phyloP scores from a whole-genome alignment of 2,797 vertebrate species.

The Acipenser oxyrinchus region DNA sequence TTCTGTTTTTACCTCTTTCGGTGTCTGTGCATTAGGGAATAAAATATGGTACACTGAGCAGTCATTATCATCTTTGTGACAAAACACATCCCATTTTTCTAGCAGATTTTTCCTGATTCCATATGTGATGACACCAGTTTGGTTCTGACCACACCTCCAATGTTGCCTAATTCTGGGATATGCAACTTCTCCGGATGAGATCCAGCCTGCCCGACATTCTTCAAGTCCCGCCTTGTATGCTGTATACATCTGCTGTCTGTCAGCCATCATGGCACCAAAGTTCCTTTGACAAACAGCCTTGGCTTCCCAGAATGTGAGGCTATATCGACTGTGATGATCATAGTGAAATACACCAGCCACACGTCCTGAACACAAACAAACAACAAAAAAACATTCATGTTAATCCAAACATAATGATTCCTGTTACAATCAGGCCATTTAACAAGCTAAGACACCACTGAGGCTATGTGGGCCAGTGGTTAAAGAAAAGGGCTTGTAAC shows the following conservation, averaged over 20 bases:
- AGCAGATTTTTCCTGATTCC: slow-evolving; percentile 23
- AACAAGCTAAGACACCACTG: background rate
- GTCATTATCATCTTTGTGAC: slow-evolving; percentile 24
- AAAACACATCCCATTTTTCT: slow-evolving; percentile 33
- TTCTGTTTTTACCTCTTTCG: too few relatives aligned
- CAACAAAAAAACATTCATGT: background rate
- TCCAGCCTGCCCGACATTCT: slow-evolving; percentile 32
- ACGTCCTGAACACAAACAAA: slow-evolving; percentile 17
- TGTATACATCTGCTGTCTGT: slow-evolving; percentile 16
- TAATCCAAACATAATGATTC: background rate
- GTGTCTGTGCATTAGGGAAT: too few relatives aligned
- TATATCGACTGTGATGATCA: slow-evolving; percentile 25
- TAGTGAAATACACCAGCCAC: slow-evolving; percentile 30
- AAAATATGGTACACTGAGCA: slow-evolving; percentile 1
- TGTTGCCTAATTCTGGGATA: slow-evolving; percentile 27
- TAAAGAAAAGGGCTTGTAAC: too few relatives aligned
- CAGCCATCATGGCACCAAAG: slow-evolving; percentile 26
- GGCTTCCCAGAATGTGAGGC: slow-evolving; percentile 22
- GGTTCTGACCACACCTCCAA: slow-evolving; percentile 32
- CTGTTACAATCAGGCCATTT: background rate
- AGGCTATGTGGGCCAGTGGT: too few relatives aligned
- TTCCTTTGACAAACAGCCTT: slow-evolving; percentile 20
- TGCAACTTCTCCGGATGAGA: slow-evolving; percentile 22
- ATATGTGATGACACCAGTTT: slow-evolving; percentile 30
- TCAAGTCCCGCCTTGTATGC: slow-evolving; percentile 25